A percentile compares a stretch with the other conserved stretches of the same genome.
phyloP scores from a whole-genome alignment of 2,797 vertebrate genomes.

The Pipistrellus pipistrellus region DNA sequence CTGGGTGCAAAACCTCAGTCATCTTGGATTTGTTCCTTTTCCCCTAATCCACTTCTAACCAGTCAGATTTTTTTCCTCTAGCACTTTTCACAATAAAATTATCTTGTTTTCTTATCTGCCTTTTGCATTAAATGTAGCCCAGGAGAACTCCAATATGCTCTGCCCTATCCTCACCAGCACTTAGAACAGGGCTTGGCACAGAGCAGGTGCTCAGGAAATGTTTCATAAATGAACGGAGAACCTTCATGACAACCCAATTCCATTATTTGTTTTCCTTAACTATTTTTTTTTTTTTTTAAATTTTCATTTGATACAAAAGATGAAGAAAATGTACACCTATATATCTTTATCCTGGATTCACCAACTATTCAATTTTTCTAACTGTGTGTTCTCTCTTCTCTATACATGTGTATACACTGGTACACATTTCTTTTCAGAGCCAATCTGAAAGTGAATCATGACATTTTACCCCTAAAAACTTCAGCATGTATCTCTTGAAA shows the following conservation, averaged over 20 bases:
- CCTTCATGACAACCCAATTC: background rate
- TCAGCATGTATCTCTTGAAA: background rate
- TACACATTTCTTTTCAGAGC: background rate
- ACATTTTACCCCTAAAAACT: slow-evolving; percentile 22
- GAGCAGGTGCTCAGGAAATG: background rate
- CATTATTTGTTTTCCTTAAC: background rate
- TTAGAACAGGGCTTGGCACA: background rate
- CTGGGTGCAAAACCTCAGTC: background rate
- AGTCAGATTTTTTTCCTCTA: slow-evolving; percentile 56
- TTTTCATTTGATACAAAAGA: slow-evolving; percentile 35
- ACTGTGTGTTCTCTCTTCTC: background rate
- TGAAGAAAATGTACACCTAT: background rate
- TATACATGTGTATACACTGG: accelerated
- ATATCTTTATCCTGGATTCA: slow-evolving; percentile 8
- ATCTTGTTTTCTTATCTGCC: slow-evolving; percentile 44
- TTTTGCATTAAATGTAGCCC: background rate
- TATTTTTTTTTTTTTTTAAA: slow-evolving; percentile 26
- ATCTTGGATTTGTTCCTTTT: background rate
- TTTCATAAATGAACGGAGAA: background rate
- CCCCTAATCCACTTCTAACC: background rate
- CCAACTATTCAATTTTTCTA: slow-evolving; percentile 32
- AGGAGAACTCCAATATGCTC: background rate
- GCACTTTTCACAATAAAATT: background rate
- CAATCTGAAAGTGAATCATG: slow-evolving; percentile 22
- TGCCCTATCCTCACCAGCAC: background rate